Evolutionary conservation across 2,797 vertebrate species (phyloP).

Genomic region (Myotis findleyi): DNA sequence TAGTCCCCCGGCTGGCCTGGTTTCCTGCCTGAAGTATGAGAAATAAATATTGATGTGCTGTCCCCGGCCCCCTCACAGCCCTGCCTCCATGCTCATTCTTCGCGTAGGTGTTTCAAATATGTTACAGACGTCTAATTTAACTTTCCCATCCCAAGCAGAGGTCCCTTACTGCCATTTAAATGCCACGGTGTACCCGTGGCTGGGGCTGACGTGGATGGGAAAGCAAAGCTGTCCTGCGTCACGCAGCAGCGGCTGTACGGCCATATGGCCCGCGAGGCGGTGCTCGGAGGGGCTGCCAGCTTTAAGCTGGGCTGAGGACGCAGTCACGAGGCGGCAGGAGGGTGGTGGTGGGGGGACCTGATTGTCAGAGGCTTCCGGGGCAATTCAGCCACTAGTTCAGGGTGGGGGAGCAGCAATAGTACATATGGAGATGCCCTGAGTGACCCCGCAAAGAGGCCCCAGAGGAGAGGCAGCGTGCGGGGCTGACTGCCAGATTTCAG

Average conservation of each 20-base stretch:
- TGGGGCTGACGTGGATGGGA: conserved; percentile 84
- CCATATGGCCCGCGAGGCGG: conserved; percentile 86
- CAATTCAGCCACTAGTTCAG: background rate
- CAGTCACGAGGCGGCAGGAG: conserved; percentile 56
- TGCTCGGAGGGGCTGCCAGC: conserved; percentile 83
- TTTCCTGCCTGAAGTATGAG: conserved; percentile 79
- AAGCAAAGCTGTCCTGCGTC: conserved; percentile 81
- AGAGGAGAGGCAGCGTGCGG: background rate
- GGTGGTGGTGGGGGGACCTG: background rate
- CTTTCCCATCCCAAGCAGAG: conserved; percentile 79
- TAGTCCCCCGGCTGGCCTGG: conserved; percentile 63
- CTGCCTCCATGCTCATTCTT: conserved; percentile 64
- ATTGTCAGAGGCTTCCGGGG: background rate
- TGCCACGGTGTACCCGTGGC: conserved; percentile 85
- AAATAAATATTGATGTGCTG: conserved; percentile 63
- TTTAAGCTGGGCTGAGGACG: conserved; percentile 81
- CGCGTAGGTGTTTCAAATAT: conserved; percentile 81
- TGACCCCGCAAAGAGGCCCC: background rate
- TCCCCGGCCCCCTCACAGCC: background rate
- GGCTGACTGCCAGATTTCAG: background rate
- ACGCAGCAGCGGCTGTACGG: conserved; percentile 84
- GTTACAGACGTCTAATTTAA: conserved; percentile 85
- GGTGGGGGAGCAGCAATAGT: background rate
- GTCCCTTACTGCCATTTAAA: conserved; percentile 86
- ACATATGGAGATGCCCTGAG: fast-evolving